phyloP scores from a whole-genome alignment of 37 sponge, comb jelly and placozoan species.

The Petrosia ficiformis region DNA sequence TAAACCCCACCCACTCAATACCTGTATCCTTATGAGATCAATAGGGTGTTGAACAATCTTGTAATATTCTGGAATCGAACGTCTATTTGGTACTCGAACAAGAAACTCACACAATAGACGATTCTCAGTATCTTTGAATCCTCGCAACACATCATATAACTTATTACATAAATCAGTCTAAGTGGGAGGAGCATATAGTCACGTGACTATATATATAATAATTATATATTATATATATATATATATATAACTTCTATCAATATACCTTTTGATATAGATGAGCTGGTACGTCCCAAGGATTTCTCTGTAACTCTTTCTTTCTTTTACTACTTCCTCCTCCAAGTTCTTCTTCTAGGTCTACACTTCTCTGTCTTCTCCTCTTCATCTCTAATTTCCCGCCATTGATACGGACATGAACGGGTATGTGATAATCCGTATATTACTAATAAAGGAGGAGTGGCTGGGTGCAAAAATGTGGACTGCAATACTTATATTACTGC shows the following conservation, averaged over 20 bases:
- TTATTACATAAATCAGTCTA: conserved; percentile 37
- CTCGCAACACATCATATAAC: conserved; percentile 44
- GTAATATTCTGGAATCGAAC: conserved; percentile 53
- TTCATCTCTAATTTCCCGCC: not conserved
- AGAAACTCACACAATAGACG: conserved; percentile 31
- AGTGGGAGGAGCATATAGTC: not conserved
- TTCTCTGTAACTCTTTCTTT: not conserved
- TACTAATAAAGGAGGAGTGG: too few relatives aligned
- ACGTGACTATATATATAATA: not conserved
- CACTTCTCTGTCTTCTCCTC: not conserved
- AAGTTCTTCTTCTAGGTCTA: not conserved
- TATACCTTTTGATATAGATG: not conserved
- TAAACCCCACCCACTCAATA: too few relatives aligned
- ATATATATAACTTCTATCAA: not conserved
- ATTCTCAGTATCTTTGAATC: conserved; percentile 33
- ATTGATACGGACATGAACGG: not conserved
- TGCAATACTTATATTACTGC: too few relatives aligned
- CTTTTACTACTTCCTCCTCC: not conserved
- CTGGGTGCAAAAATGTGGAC: too few relatives aligned
- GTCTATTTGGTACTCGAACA: conserved; percentile 42
- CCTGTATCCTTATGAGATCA: conserved; percentile 71
- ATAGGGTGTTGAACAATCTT: conserved; percentile 46
- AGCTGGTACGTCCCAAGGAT: conserved; percentile 11
- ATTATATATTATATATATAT: too few relatives aligned
- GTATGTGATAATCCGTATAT: too few relatives aligned